A percentile compares a stretch with the other conserved stretches of the same genome.
These are phyloP conservation scores for Hermaeophaga mercurialis DNA, from an alignment of 2,888 invertebrate species.

Conservation along the genomic window DNA sequence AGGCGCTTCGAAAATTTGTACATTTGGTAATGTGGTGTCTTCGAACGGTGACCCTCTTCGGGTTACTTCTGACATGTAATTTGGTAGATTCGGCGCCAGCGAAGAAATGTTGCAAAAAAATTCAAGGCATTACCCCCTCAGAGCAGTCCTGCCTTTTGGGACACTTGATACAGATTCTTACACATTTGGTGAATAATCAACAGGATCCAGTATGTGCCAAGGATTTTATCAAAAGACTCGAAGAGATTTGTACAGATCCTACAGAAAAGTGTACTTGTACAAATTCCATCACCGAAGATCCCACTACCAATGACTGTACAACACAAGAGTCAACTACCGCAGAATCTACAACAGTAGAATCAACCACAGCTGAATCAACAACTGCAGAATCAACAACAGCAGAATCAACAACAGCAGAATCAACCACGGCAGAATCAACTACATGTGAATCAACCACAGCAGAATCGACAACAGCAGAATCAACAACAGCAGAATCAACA, in stretches of 20 bases:
- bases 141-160: slow-evolving; percentile 46
- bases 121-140: slow-evolving; percentile 35
- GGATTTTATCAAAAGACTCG: slow-evolving; percentile 17
- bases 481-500: background rate
- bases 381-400: background rate
- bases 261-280: background rate
- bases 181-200: slow-evolving; percentile 43
- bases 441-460: background rate
- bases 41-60: slow-evolving; percentile 19
- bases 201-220: slow-evolving; percentile 26
- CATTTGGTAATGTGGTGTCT: slow-evolving; percentile 23
- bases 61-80: slow-evolving; percentile 4
- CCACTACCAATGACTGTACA: background rate
- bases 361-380: background rate
- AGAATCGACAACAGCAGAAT: background rate
- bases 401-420: slow-evolving; percentile 1
- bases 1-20: background rate
- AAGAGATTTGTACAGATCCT: slow-evolving; percentile 9
- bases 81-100: slow-evolving; percentile 29
- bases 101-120: slow-evolving; percentile 34
- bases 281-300: background rate
- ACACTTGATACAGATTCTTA: slow-evolving; percentile 45
- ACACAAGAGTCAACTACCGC: background rate
- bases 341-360: background rate
- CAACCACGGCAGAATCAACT: slow-evolving; percentile 2